These are phyloP conservation scores for Aphidius gifuensis DNA, from an alignment of 1,140 invertebrate genomes.

Conservation along the genomic window DNA sequence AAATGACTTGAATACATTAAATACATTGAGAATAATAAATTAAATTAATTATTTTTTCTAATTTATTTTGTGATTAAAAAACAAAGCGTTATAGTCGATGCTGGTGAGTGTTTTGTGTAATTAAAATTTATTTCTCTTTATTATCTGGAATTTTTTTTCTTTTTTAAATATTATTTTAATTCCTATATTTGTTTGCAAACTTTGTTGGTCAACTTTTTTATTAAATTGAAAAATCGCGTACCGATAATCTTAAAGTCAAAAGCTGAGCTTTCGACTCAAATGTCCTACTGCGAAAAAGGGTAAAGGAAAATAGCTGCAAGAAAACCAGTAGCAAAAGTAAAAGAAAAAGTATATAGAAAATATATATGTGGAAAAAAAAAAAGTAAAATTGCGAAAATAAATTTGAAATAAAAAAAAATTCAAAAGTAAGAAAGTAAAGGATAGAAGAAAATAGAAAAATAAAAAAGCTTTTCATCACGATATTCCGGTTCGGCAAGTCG, in stretches of 20 bases:
- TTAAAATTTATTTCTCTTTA: too few species aligned
- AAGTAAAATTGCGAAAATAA: slow-evolving; percentile 1
- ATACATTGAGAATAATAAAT: too few species aligned
- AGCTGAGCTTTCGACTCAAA: background rate
- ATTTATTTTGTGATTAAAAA: too few species aligned
- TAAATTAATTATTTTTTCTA: too few species aligned
- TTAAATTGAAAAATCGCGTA: background rate
- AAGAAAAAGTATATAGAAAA: too few species aligned
- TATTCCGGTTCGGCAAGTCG: slow-evolving; percentile 24
- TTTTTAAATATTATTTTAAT: background rate
- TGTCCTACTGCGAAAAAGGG: background rate
- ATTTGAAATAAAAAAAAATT: slow-evolving; percentile 3
- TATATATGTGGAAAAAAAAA: background rate
- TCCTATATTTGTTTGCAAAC: background rate
- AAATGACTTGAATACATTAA: too few species aligned
- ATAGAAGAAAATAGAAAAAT: slow-evolving; percentile 18
- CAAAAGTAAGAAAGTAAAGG: background rate
- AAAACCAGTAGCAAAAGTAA: too few species aligned
- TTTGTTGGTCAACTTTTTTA: background rate
- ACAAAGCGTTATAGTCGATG: too few species aligned
- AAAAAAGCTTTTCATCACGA: slow-evolving; percentile 27
- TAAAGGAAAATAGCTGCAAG: too few species aligned
- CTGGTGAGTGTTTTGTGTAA: too few species aligned
- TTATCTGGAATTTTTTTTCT: too few species aligned
- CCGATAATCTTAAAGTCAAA: slow-evolving; percentile 3